Evolutionary conservation across 1,140 invertebrate genomes (phyloP), one percentile per base, ranked within the genome.

Genomic region (Atopsyche davidsoni): DNA sequence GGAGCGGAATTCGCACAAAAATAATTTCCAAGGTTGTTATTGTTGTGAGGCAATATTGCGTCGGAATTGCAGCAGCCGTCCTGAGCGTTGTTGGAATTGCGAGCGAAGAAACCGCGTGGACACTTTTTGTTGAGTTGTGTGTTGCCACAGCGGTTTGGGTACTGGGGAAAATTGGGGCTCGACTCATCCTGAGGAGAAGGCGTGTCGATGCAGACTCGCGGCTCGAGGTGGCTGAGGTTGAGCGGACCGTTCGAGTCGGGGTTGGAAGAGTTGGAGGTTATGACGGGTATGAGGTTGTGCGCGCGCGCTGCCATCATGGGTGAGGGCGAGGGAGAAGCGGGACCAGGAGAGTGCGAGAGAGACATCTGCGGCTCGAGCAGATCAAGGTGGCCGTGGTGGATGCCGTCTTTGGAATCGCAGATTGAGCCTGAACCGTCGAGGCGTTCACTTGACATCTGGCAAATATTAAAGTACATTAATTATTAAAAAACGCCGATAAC

Each of bases 171-270:
- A 25, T 44, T 7, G n/a, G 42, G 24, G 22, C 39, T 50, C 4
- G 31, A 14, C 10, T 50, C 40, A 21, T 43, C 49, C 22, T 41
- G 55, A 14, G 43, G 39, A n/a, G 51, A 49, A 14, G 46, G 28
- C 10, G 40, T 51, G 28, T 53, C 40, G 17, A 58, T 54, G 31
- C 45, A 51, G 2, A 55, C 38, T 4, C 42, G 39, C 17, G 52
- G 53, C 24, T 74, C 72, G 13, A 73, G 58, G 55, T 72, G 67
- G 53, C 70, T 72, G 24, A 74, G 55, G 57, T 74, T 72, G 18
- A 74, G 34, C 0, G 71, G 71, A 2, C 66, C 69, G 44, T 70
- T 73, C 3, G 70, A 71, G 45, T 58, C 41, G 40, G 17, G 46
- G 9, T 18, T 41, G 14, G 34, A 10, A 9, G 28, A 23, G 46